Percentiles rank a stretch among this genome's conserved stretches.
Conservation (phyloP, 2,797 vertebrate species). For the Pangasius mekongensis region DNA sequence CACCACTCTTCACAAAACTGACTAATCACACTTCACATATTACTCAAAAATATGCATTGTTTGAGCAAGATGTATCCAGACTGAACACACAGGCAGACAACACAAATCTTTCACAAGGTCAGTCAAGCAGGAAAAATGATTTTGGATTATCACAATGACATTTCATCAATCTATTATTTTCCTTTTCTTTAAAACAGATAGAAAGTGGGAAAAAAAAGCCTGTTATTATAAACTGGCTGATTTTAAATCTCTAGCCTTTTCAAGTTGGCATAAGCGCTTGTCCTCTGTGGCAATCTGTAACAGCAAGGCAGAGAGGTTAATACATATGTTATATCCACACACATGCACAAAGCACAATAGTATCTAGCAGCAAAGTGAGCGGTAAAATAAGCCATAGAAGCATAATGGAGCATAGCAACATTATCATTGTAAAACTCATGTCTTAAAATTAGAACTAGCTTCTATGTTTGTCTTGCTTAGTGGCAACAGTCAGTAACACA, state of each 20-base stretch:
- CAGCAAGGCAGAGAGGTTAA: constrained; percentile 99
- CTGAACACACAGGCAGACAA: constrained; percentile 63
- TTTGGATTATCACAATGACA: constrained; percentile 44
- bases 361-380: constrained; percentile 27
- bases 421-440: not conserved
- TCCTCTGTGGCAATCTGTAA: constrained; percentile 89
- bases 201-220: constrained; percentile 53
- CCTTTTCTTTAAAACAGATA: constrained; percentile 43
- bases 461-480: not conserved
- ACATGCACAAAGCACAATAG: constrained; percentile 63
- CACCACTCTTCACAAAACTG: not conserved
- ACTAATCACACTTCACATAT: constrained; percentile 12
- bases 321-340: constrained; percentile 70
- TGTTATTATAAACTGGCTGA: constrained; percentile 54
- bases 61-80: constrained; percentile 84
- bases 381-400: constrained; percentile 33
- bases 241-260: constrained; percentile 71
- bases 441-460: not conserved
- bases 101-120: constrained; percentile 48
- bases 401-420: constrained; percentile 27
- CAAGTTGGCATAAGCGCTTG: constrained; percentile 70
- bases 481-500: constrained; percentile 38
- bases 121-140: constrained; percentile 58
- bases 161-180: constrained; percentile 59
- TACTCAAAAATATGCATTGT: constrained; percentile 40